phyloP scores from a whole-genome alignment of 2,113 vertebrate species.

The Sitta europaea region DNA sequence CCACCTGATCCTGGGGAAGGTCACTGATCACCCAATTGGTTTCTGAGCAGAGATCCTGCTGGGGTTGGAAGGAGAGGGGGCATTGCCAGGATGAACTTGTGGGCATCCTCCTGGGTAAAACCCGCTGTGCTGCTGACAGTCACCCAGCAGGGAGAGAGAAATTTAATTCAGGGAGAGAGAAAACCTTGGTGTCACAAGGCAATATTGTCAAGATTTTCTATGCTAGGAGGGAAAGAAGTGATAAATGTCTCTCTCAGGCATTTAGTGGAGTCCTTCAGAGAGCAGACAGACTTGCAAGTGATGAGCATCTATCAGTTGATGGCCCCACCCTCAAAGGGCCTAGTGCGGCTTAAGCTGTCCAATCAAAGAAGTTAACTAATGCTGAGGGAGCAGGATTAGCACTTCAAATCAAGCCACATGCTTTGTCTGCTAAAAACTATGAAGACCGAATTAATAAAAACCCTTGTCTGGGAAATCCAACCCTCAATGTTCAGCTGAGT shows the following conservation, averaged over 20 bases:
- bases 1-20: not conserved
- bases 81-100: fast-evolving
- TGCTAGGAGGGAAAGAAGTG: not conserved
- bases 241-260: not conserved
- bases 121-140: not conserved
- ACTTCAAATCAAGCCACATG: not conserved
- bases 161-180: not conserved
- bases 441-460: not conserved
- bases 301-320: not conserved
- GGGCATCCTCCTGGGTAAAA: not conserved
- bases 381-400: not conserved
- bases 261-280: not conserved
- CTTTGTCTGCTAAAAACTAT: not conserved
- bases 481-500: not conserved
- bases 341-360: not conserved
- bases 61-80: not conserved
- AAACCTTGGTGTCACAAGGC: not conserved
- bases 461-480: not conserved
- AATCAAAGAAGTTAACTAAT: not conserved
- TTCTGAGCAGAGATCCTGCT: not conserved
- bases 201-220: not conserved
- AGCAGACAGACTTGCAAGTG: not conserved
- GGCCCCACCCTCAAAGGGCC: not conserved
- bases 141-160: not conserved
- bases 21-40: not conserved